Conservation (phyloP, 2,797 vertebrate genomes). For the Myripristis jacobus region DNA sequence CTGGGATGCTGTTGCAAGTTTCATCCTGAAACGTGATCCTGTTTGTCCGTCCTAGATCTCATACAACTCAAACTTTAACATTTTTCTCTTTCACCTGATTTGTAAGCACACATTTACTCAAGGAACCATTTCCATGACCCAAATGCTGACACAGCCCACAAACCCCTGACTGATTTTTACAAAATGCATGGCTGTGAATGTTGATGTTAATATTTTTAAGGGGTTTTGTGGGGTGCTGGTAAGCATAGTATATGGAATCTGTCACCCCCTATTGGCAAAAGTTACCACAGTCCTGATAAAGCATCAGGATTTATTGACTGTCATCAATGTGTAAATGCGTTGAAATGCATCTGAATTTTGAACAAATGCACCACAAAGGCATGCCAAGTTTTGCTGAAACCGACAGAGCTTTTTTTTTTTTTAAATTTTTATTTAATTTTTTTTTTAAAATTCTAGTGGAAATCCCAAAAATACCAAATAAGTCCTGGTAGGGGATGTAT, state of each 20-base stretch:
- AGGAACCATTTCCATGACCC: no score
- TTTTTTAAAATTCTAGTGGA: no score
- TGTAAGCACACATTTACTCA: background rate
- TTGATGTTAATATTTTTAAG: no score
- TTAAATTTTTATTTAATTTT: no score
- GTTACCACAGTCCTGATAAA: background rate
- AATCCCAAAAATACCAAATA: no score
- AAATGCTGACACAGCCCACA: no score
- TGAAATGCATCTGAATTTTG: background rate
- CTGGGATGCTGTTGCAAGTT: background rate
- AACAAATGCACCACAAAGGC: no score
- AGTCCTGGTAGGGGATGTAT: no score
- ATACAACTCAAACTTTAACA: background rate
- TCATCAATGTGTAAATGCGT: background rate
- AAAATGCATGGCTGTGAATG: no score
- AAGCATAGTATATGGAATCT: constrained; percentile 4
- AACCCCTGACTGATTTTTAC: no score
- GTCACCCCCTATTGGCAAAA: constrained; percentile 24
- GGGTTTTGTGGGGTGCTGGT: background rate
- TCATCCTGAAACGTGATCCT: background rate
- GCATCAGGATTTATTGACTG: background rate
- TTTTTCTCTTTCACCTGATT: background rate
- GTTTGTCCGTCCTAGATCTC: background rate
- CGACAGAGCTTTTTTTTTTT: no score
- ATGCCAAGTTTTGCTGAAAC: no score